Evolutionary conservation across 2,113 vertebrate species (phyloP).

Genomic region (Neomonachus schauinslandi): DNA sequence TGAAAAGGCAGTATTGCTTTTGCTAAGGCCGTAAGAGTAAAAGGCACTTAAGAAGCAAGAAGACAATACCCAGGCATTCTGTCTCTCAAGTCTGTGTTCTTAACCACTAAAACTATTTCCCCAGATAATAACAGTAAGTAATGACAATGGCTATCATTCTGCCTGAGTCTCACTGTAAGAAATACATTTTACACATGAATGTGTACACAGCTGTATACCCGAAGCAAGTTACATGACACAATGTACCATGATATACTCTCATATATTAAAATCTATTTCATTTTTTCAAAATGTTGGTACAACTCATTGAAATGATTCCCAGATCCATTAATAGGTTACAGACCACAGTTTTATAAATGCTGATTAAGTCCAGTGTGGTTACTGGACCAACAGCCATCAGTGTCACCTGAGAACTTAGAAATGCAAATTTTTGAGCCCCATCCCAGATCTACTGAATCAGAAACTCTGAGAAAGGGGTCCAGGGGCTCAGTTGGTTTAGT

Average conservation of each 20-base stretch:
- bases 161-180: not conserved
- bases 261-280: not conserved
- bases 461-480: not conserved
- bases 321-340: not conserved
- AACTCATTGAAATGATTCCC: not conserved
- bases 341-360: not conserved
- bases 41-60: not conserved
- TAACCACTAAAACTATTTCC: not conserved
- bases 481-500: not conserved
- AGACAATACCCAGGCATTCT: not conserved
- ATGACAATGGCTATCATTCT: not conserved
- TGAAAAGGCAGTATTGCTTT: not conserved
- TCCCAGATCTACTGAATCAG: not conserved
- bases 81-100: not conserved
- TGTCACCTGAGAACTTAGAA: not conserved
- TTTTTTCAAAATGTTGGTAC: not conserved
- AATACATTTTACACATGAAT: conserved; percentile 4
- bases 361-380: not conserved
- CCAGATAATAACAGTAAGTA: not conserved
- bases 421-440: not conserved
- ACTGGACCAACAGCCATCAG: not conserved
- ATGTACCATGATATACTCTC: not conserved
- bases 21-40: not conserved
- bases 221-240: not conserved
- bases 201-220: not conserved